Percentiles rank a stretch among this genome's conserved stretches.
phyloP scores from a whole-genome alignment of 2,888 invertebrate species.

The Junonia oenone region DNA sequence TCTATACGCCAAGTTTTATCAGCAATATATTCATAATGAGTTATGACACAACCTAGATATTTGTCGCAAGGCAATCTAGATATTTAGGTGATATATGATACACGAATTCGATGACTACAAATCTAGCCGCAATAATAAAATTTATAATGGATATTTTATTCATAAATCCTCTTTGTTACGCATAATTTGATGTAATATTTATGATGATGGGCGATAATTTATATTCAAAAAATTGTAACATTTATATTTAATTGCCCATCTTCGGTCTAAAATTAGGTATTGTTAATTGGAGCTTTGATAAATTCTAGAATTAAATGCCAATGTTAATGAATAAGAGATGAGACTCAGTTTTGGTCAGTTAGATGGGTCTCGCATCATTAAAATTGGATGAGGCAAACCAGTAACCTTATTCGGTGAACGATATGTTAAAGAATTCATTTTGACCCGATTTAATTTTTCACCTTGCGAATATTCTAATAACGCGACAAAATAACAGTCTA shows the following conservation, averaged over 20 bases:
- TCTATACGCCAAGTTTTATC: too few relatives aligned
- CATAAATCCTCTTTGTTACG: neutral
- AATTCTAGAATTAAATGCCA: conserved; percentile 29
- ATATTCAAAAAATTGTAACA: neutral
- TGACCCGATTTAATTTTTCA: conserved; percentile 11
- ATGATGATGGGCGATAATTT: neutral
- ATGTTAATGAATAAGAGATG: conserved; percentile 20
- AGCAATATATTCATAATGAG: too few relatives aligned
- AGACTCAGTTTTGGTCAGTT: conserved; percentile 25
- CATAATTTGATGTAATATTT: neutral
- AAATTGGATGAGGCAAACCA: conserved; percentile 32
- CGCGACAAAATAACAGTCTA: neutral
- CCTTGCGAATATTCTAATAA: too few relatives aligned
- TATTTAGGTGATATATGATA: neutral
- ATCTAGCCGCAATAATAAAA: neutral
- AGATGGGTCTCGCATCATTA: conserved; percentile 25
- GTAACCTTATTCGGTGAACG: conserved; percentile 24
- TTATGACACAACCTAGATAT: too few relatives aligned
- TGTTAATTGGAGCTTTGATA: neutral
- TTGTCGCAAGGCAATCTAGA: neutral
- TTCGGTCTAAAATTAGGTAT: neutral
- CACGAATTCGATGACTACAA: neutral
- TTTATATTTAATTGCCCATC: neutral
- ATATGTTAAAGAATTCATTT: neutral
- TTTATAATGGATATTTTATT: neutral